phyloP scores from a whole-genome alignment of 2,888 invertebrate species.

The Scotopteryx bipunctaria region DNA sequence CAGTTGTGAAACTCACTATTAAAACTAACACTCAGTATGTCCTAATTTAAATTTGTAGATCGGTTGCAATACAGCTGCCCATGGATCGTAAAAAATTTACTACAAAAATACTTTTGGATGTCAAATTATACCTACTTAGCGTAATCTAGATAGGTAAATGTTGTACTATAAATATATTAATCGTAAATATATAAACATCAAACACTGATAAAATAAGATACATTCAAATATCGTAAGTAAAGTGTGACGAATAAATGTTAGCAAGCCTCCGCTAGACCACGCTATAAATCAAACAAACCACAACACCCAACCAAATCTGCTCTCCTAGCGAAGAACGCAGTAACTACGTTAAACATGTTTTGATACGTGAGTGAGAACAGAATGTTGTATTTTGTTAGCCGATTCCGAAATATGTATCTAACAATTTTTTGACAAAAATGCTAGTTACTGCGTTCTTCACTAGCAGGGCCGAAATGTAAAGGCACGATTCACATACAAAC shows the following conservation, averaged over 20 bases:
- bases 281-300: no score
- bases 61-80: constrained; percentile 13
- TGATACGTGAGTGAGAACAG: no score
- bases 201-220: constrained; percentile 3
- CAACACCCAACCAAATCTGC: no score
- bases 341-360: no score
- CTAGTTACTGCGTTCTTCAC: no score
- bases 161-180: constrained; percentile 1
- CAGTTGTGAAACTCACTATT: background rate
- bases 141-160: background rate
- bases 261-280: no score
- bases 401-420: no score
- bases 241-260: no score
- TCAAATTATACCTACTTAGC: constrained; percentile 11
- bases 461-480: background rate
- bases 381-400: no score
- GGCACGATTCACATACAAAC: constrained; percentile 13
- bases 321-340: no score
- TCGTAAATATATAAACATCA: constrained; percentile 3
- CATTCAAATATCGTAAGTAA: background rate
- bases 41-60: background rate
- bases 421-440: no score
- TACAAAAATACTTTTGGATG: constrained; percentile 9
- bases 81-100: background rate
- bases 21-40: background rate